Percentiles rank a stretch among this genome's conserved stretches.
These are phyloP conservation scores for Alviniconcha marisindica DNA, from an alignment of 1,140 invertebrate species.

Conservation along the genomic window DNA sequence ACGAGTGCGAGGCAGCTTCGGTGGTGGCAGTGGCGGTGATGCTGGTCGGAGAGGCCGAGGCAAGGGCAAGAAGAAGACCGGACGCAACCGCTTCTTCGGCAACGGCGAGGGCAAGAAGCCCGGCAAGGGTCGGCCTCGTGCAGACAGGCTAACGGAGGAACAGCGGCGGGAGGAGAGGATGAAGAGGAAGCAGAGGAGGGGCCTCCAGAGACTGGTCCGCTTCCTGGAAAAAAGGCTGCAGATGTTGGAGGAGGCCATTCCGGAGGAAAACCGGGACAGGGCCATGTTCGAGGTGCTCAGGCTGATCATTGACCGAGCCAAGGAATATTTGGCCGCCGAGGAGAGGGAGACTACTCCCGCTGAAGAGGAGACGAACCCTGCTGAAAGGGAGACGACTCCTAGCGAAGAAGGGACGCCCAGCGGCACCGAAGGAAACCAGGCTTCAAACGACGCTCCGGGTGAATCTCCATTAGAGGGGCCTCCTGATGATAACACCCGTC, in stretches of 20 bases:
- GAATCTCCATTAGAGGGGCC: no score
- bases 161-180: not conserved
- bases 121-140: not conserved
- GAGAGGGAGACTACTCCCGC: no score
- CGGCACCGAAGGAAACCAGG: no score
- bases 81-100: no score
- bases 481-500: no score
- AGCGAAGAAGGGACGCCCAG: no score
- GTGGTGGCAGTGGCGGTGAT: no score
- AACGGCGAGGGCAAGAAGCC: not conserved
- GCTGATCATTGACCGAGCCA: no score
- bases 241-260: not conserved
- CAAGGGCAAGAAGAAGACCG: not conserved
- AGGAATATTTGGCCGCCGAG: no score
- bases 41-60: not conserved
- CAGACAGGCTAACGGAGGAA: not conserved
- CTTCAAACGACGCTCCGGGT: no score
- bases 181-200: not conserved
- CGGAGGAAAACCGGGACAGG: not conserved
- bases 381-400: no score
- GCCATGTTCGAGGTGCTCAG: not conserved
- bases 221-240: not conserved
- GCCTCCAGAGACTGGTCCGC: not conserved
- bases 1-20: not conserved
- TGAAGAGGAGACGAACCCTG: no score